A percentile compares a stretch with the other conserved stretches of the same genome.
Evolutionary conservation across 2,888 invertebrate genomes (phyloP).

Genomic region (Luperina nickerlii): DNA sequence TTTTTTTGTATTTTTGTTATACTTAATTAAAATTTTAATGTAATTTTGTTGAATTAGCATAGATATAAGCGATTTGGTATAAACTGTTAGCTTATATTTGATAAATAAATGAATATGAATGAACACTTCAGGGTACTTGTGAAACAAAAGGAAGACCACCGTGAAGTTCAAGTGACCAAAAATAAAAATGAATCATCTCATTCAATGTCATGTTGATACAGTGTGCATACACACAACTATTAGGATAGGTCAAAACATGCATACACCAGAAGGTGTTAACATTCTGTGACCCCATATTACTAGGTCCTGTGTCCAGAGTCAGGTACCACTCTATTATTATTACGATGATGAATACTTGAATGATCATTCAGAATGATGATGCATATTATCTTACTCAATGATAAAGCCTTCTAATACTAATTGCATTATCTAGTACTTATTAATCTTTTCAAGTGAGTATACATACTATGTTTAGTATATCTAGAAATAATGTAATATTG

Average conservation of each 20-base stretch:
- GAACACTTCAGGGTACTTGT: neutral
- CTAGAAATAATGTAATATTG: neutral
- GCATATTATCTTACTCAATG: neutral
- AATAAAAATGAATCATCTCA: slow-evolving; percentile 38
- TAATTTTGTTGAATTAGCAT: too few relatives aligned
- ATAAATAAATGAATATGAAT: too few relatives aligned
- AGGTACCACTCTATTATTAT: neutral
- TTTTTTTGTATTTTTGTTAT: too few relatives aligned
- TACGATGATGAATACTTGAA: neutral
- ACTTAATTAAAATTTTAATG: too few relatives aligned
- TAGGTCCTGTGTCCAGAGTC: neutral
- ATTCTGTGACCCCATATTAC: neutral
- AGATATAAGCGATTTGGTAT: too few relatives aligned
- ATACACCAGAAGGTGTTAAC: neutral
- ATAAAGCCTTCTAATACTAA: slow-evolving; percentile 5
- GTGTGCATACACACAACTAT: neutral
- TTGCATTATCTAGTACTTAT: slow-evolving; percentile 1
- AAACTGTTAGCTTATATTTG: too few relatives aligned
- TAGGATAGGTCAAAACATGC: neutral
- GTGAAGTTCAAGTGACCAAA: slow-evolving; percentile 14
- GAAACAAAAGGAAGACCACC: neutral
- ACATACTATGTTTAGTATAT: neutral
- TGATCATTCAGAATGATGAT: neutral
- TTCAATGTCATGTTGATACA: slow-evolving; percentile 32
- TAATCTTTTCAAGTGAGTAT: neutral